phyloP scores from a whole-genome alignment of 2,797 vertebrate genomes.

The Scyliorhinus canicula region DNA sequence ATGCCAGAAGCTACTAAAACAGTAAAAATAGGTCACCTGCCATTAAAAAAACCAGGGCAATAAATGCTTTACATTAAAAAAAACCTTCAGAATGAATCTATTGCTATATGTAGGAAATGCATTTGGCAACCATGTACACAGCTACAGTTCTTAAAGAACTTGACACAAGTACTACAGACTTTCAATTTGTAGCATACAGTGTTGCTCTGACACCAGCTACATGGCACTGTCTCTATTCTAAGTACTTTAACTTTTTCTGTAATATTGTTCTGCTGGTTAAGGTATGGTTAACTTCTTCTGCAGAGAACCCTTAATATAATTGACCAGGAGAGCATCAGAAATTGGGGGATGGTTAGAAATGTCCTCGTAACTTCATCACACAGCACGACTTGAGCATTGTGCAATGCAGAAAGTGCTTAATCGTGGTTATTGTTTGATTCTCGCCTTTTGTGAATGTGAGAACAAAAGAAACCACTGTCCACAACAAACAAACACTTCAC shows the following conservation, averaged over 20 bases:
- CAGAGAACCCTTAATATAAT: neutral
- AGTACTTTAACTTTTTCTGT: neutral
- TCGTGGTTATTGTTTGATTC: neutral
- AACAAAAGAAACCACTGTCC: neutral
- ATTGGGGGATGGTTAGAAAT: neutral
- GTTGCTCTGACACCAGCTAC: neutral
- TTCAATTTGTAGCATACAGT: too few relatives aligned
- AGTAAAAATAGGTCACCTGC: neutral
- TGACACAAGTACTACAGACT: neutral
- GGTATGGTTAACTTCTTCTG: neutral
- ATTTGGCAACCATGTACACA: neutral
- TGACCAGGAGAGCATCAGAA: neutral
- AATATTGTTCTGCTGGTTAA: neutral
- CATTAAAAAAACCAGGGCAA: neutral
- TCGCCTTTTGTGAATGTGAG: neutral
- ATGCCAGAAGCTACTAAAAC: neutral
- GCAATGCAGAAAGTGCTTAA: neutral
- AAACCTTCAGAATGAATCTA: neutral
- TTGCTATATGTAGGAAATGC: neutral
- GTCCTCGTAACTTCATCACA: too few relatives aligned
- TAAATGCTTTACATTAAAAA: neutral
- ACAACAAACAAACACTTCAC: neutral
- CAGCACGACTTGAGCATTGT: neutral
- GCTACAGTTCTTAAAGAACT: neutral
- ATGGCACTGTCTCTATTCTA: neutral